Evolutionary conservation across 2,888 invertebrate species (phyloP).

Genomic region (Drepanosiphum platanoidis): DNA sequence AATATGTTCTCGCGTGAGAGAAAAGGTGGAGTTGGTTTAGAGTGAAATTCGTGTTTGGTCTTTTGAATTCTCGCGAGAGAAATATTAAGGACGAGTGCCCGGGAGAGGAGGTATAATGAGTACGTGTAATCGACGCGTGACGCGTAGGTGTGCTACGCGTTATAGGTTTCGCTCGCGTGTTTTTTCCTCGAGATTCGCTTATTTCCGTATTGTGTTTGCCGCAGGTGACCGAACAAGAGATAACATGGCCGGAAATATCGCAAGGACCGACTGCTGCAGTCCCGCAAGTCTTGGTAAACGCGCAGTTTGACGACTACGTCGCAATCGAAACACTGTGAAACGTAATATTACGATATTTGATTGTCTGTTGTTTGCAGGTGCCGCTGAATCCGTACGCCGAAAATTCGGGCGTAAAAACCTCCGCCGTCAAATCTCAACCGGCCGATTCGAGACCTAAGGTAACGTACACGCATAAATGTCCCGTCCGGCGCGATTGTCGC

Average conservation of each 20-base stretch:
- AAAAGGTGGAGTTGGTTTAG: no score
- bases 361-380: slow-evolving; percentile 10
- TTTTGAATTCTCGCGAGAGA: no score
- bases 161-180: background rate
- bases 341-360: no score
- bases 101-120: no score
- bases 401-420: background rate
- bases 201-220: slow-evolving; percentile 3
- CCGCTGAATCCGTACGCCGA: slow-evolving; percentile 43
- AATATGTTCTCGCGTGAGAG: no score
- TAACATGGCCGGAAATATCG: slow-evolving; percentile 46
- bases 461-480: slow-evolving; percentile 5
- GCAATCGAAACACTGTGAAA: no score
- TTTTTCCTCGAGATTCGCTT: background rate
- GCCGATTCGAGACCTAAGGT: slow-evolving; percentile 41
- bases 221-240: slow-evolving; percentile 33
- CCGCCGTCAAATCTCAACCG: background rate
- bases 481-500: background rate
- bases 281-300: slow-evolving; percentile 48
- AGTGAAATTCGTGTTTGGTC: no score
- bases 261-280: slow-evolving; percentile 1
- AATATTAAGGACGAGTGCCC: no score
- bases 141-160: background rate
- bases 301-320: background rate
- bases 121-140: no score